A percentile compares a stretch with the other conserved stretches of the same genome.
phyloP scores from a whole-genome alignment of 2,113 vertebrate species.

The Xyliphius kryptos region DNA sequence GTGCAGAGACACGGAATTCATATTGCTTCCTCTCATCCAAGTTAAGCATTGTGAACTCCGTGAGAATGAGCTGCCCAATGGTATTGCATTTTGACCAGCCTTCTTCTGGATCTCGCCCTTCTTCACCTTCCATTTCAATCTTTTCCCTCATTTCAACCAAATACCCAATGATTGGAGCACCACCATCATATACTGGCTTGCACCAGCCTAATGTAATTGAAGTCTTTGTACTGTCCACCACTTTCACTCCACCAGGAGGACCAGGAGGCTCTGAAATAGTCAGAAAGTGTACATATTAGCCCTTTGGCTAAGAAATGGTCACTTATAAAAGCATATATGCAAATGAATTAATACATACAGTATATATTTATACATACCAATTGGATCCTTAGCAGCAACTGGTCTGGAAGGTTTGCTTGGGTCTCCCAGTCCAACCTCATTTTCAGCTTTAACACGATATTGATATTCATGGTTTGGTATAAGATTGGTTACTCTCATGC shows the following conservation, averaged over 20 bases:
- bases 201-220: conserved; percentile 87
- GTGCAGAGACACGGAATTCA: conserved; percentile 91
- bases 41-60: conserved; percentile 83
- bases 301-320: too few relatives aligned
- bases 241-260: conserved; percentile 84
- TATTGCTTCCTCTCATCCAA: conserved; percentile 88
- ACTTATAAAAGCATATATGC: too few relatives aligned
- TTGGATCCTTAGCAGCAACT: conserved; percentile 89
- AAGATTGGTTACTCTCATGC: conserved; percentile 88
- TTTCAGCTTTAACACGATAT: conserved; percentile 97
- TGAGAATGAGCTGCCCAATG: conserved; percentile 80
- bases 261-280: conserved; percentile 84
- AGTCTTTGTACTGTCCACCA: conserved; percentile 87
- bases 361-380: conserved; percentile 75
- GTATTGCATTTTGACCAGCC: conserved; percentile 93
- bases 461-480: conserved; percentile 94
- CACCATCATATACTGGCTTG: conserved; percentile 93
- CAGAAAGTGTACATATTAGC: too few relatives aligned
- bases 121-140: conserved; percentile 75
- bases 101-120: conserved; percentile 66
- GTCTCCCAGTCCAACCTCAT: conserved; percentile 93
- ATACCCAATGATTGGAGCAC: conserved; percentile 89
- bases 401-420: conserved; percentile 91
- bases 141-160: conserved; percentile 81
- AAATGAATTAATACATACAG: too few relatives aligned